Evolutionary conservation across 1,140 invertebrate genomes (phyloP).

Genomic region (Oryctes rhinoceros): DNA sequence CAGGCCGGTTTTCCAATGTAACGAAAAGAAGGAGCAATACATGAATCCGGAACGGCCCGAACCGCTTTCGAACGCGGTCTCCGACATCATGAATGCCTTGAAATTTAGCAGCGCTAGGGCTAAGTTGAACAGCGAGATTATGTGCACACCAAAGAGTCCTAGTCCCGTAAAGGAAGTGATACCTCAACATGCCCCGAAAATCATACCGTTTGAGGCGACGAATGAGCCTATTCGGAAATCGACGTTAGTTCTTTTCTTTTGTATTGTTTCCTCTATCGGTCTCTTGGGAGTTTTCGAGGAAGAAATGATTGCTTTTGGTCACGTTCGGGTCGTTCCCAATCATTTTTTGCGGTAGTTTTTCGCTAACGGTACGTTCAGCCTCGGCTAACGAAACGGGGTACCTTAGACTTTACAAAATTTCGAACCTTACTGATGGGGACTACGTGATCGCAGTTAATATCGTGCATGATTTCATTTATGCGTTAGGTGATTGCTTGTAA

Average conservation of each 20-base stretch:
- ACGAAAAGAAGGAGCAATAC: slow-evolving; percentile 4
- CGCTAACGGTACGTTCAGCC: too few species aligned
- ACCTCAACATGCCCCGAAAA: slow-evolving; percentile 9
- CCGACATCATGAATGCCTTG: slow-evolving; percentile 31
- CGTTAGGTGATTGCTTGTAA: too few species aligned
- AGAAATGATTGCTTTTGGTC: background rate
- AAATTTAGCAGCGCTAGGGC: slow-evolving; percentile 30
- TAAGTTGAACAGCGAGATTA: slow-evolving; percentile 32
- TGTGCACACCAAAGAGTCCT: slow-evolving; percentile 34
- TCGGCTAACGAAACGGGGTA: background rate
- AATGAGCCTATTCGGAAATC: slow-evolving; percentile 5
- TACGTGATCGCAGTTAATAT: too few species aligned
- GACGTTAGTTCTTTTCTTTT: slow-evolving; percentile 1
- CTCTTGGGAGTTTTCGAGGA: background rate
- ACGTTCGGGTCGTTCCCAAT: too few species aligned
- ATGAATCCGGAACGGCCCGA: slow-evolving; percentile 5
- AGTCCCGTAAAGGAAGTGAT: slow-evolving; percentile 1
- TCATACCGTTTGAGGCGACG: slow-evolving; percentile 26
- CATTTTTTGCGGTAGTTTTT: too few species aligned
- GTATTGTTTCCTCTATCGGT: background rate
- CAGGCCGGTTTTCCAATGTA: background rate
- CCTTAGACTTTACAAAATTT: too few species aligned
- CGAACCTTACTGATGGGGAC: too few species aligned
- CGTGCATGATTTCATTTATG: too few species aligned
- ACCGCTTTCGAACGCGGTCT: background rate